Evolutionary conservation across 2,797 vertebrate genomes (phyloP), one percentile per base, ranked within the genome.

Genomic region (Acanthopagrus latus): DNA sequence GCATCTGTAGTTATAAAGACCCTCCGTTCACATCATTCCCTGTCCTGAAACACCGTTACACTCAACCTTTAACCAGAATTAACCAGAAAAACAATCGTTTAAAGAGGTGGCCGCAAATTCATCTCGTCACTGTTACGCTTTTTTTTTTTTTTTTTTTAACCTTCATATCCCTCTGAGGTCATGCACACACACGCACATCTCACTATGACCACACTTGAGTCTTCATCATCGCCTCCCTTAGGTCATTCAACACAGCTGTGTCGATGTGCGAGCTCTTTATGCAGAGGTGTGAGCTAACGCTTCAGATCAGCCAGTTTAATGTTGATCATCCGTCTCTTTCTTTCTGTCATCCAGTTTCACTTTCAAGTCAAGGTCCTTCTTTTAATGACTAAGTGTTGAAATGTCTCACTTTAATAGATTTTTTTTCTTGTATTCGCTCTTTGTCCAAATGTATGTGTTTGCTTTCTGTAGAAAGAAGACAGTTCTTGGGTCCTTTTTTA

Each of bases 251-350:
- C 74, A 52, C 80, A 87, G 85, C 82, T 82, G 75, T 25, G 72
- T 74, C 77, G 48, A 21, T 47, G 78, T 54, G 68, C 2, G 5
- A 83, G 14, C 59, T 78, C 56, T 74, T 85, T 52, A 84, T 87
- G 52, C 57, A 66, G 77, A 86, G 64, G 89, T 87, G 85, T 87
- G 84, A 91, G 83, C 71, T 5, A 77, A 83, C 79, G 85, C 78
- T 64, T 80, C 66, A 56, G 43, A 85, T 80, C 60, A 74, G 72
- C 55, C 9, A n/a, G 48, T 73, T 56, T 69, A 47, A 14, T 56
- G 63, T 62, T 59, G 23, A 86, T 79, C 41, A 58, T 60, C 74
- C n/a, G 62, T 67, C 64, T 69, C 13, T 33, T 3, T 54, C 21
- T 46, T 33, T 68, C 10, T 48, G 6, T 13, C 18, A 18, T 52